Evolutionary conservation across 2,888 invertebrate species (phyloP), one percentile per base, ranked within the genome.

Genomic region (Anthoptus insignis): DNA sequence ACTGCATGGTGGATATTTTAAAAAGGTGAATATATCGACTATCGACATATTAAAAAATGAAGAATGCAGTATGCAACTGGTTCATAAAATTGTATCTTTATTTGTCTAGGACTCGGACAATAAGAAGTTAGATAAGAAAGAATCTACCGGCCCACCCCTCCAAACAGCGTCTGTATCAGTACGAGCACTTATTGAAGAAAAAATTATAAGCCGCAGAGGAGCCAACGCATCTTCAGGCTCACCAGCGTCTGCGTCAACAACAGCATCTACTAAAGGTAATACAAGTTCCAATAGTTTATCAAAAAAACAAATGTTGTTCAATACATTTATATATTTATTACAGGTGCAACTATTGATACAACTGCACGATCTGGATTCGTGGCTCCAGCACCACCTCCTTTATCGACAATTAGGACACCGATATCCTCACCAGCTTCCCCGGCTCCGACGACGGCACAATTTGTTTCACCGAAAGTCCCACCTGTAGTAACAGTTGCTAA

Each of bases 1-100:
- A 79, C 94, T 99, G 71, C 99, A 99, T 87, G 99, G 99, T 49
- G 99, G 99, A 64, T 99, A 99, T 89, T 98, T 98, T 83, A 99
- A 99, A 89, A 98, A 98, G 95, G 97, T 97, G 88, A 75, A 69
- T 4, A 21, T n/a, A 47, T 42, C n/a, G n/a, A n/a, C n/a, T n/a
- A n/a, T n/a, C n/a, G n/a, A n/a, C n/a, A n/a, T n/a, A n/a, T n/a
- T n/a, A n/a, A n/a, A n/a, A n/a, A n/a, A n/a, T n/a, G n/a, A n/a
- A n/a, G n/a, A n/a, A n/a, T n/a, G n/a, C n/a, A n/a, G n/a, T n/a
- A n/a, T n/a, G n/a, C n/a, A n/a, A n/a, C n/a, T n/a, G n/a, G n/a
- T n/a, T n/a, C n/a, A n/a, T n/a, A n/a, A n/a, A n/a, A n/a, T n/a
- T n/a, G n/a, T n/a, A 5, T 9, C 11, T 6, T 49, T 14, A 24